A percentile compares a stretch with the other conserved stretches of the same genome.
These are phyloP conservation scores for Sphaerodactylus townsendi DNA, from an alignment of 2,113 vertebrate species.

Conservation along the genomic window DNA sequence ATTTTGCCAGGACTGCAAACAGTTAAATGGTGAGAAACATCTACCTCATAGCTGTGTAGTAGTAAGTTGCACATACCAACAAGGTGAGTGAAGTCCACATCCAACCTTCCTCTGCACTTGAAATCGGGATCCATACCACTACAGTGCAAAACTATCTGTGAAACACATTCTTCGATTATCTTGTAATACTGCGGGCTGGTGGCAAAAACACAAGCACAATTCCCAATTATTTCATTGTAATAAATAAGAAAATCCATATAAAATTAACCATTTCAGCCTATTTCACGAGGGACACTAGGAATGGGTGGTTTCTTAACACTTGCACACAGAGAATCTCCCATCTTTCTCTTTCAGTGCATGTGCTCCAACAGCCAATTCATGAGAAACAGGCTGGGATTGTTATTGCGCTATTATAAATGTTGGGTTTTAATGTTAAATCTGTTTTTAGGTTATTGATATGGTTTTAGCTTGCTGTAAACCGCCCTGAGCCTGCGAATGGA, in stretches of 20 bases:
- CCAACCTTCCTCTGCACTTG: constrained; percentile 87
- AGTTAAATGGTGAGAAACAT: background rate
- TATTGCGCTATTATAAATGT: too few relatives aligned
- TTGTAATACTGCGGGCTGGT: constrained; percentile 96
- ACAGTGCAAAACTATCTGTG: constrained; percentile 93
- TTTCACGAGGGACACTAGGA: background rate
- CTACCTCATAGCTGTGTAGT: background rate
- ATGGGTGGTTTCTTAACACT: too few relatives aligned
- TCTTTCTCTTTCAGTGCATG: too few relatives aligned
- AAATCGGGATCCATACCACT: constrained; percentile 96
- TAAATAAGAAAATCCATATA: background rate
- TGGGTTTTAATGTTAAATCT: too few relatives aligned
- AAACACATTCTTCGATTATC: constrained; percentile 94
- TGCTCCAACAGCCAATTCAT: background rate
- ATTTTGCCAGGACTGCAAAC: background rate
- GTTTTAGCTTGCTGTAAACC: too few relatives aligned
- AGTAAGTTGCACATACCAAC: constrained; percentile 79
- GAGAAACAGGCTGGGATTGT: too few relatives aligned
- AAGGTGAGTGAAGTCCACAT: constrained; percentile 90
- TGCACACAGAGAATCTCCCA: too few relatives aligned
- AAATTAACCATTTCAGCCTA: background rate
- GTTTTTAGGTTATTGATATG: too few relatives aligned
- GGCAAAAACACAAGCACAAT: constrained; percentile 28
- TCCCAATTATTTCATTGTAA: constrained; percentile 14
- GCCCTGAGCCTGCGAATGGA: too few relatives aligned